phyloP scores from a whole-genome alignment of 2,113 vertebrate species.

The Andinoacara biseriatus region DNA sequence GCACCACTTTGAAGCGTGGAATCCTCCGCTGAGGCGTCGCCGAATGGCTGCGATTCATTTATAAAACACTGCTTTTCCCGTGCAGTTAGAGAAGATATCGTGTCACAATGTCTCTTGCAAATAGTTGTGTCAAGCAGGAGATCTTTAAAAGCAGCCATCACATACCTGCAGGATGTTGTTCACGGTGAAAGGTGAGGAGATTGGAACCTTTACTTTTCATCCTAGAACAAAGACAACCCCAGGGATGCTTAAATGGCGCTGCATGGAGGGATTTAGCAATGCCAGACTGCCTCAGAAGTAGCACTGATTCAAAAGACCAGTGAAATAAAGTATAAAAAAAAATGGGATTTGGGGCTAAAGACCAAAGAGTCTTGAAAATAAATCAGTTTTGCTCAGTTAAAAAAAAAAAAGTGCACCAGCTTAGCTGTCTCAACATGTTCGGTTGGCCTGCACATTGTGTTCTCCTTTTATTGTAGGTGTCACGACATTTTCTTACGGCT shows the following conservation, averaged over 20 bases:
- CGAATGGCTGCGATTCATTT: slow-evolving; percentile 48
- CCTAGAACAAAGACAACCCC: slow-evolving; percentile 74
- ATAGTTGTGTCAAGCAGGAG: slow-evolving; percentile 28
- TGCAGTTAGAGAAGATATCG: slow-evolving; percentile 34
- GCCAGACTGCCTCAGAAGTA: slow-evolving; percentile 62
- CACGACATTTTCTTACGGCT: not conserved
- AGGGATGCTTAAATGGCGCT: slow-evolving; percentile 67
- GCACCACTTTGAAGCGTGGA: slow-evolving; percentile 66
- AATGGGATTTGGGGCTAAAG: slow-evolving; percentile 4
- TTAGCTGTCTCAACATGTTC: not conserved
- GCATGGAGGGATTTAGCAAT: slow-evolving; percentile 59
- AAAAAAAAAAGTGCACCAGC: not conserved
- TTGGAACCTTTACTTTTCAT: slow-evolving; percentile 65
- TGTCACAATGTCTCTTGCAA: slow-evolving; percentile 19
- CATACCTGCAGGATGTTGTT: slow-evolving; percentile 61
- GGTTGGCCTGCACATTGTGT: not conserved
- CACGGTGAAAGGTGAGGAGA: slow-evolving; percentile 65
- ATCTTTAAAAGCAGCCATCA: slow-evolving; percentile 39
- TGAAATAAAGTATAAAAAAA: slow-evolving; percentile 34
- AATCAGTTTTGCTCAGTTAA: not conserved
- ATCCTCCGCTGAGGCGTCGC: slow-evolving; percentile 36
- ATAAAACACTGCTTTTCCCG: slow-evolving; percentile 39
- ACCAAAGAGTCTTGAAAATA: slow-evolving; percentile 9
- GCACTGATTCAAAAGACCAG: slow-evolving; percentile 58
- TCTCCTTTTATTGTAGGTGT: not conserved